Percentiles rank a stretch among this genome's conserved stretches.
These are phyloP conservation scores for Muschampia plurimacula DNA, from an alignment of 2,888 invertebrate species.

Conservation along the genomic window DNA sequence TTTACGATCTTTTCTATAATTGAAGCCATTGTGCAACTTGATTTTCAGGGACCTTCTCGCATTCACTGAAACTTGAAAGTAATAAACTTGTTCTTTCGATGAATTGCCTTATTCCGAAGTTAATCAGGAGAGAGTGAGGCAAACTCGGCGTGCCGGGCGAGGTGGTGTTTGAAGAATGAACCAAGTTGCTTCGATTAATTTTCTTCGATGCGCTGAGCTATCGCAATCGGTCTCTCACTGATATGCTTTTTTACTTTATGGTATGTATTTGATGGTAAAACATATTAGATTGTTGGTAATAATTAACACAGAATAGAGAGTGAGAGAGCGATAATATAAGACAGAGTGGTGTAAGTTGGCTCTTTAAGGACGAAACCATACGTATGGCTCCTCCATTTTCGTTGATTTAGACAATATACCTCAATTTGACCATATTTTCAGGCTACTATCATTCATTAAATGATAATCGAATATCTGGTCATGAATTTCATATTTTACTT, in stretches of 20 bases:
- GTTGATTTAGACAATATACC: too few species aligned
- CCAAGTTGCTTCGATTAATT: conserved; percentile 60
- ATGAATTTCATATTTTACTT: too few species aligned
- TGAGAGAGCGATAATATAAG: too few species aligned
- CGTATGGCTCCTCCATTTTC: too few species aligned
- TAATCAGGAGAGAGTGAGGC: conserved; percentile 60
- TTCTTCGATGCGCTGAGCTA: conserved; percentile 51
- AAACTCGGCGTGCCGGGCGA: conserved; percentile 37
- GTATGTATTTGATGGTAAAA: conserved; percentile 50
- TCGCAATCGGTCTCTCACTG: conserved; percentile 42
- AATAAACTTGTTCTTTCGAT: conserved; percentile 72
- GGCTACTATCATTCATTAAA: too few species aligned
- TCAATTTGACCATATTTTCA: too few species aligned
- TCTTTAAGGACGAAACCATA: too few species aligned
- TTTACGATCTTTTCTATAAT: conserved; percentile 55
- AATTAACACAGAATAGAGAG: too few species aligned
- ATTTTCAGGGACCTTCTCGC: conserved; percentile 62
- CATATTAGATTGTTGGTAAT: too few species aligned
- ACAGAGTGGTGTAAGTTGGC: too few species aligned
- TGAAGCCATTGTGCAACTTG: conserved; percentile 68
- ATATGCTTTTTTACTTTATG: conserved; percentile 56
- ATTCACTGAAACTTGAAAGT: conserved; percentile 69
- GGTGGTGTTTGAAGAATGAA: conserved; percentile 58
- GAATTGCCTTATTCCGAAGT: conserved; percentile 74
- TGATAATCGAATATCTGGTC: too few species aligned